phyloP scores from a whole-genome alignment of 2,113 vertebrate genomes.

The Aegypius monachus region DNA sequence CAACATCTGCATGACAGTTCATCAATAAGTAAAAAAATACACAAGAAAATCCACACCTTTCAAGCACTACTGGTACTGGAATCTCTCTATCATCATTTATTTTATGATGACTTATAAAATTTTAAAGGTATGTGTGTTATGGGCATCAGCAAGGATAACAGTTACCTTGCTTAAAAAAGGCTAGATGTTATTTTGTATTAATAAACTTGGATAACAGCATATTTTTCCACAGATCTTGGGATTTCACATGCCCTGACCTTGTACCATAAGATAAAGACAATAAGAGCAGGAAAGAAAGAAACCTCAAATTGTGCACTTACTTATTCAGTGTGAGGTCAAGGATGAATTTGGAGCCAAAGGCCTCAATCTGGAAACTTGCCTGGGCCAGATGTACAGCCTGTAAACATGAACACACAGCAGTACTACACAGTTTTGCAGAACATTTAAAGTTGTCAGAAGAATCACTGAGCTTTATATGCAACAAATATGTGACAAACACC shows the following conservation, averaged over 20 bases:
- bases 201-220: not conserved
- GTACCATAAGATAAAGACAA: not conserved
- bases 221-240: not conserved
- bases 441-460: not conserved
- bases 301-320: conserved; percentile 77
- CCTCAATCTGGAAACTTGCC: conserved; percentile 94
- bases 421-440: not conserved
- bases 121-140: not conserved
- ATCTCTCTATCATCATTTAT: not conserved
- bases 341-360: conserved; percentile 91
- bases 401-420: conserved; percentile 49
- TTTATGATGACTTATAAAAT: not conserved
- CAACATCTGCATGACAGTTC: not conserved
- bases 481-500: not conserved
- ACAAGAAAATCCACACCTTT: not conserved
- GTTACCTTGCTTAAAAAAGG: not conserved
- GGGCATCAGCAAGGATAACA: not conserved
- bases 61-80: not conserved
- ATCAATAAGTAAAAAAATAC: not conserved
- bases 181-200: not conserved
- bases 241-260: not conserved
- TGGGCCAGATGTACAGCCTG: conserved; percentile 93
- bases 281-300: not conserved
- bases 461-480: not conserved
- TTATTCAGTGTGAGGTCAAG: conserved; percentile 94